Conservation (phyloP, 2,797 vertebrate species). For the Epinephelus awoara region DNA sequence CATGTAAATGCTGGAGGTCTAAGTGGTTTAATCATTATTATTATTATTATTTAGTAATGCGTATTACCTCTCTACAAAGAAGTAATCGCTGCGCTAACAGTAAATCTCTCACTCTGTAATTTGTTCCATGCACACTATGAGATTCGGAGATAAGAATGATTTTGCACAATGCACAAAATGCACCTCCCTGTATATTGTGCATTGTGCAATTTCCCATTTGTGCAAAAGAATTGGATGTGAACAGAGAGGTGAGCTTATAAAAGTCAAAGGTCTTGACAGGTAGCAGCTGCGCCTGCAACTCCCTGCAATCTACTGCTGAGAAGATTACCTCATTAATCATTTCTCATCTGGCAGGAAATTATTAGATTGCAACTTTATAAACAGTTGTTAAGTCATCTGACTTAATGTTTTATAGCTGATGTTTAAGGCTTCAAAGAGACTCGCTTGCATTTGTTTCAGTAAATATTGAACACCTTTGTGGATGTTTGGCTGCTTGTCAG, state of each 20-base stretch:
- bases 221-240: not conserved
- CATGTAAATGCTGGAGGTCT: slow-evolving; percentile 9
- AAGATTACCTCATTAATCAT: slow-evolving; percentile 10
- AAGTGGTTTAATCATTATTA: slow-evolving; percentile 21
- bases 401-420: not conserved
- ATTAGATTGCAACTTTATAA: not conserved
- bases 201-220: not conserved
- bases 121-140: not conserved
- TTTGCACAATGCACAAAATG: not conserved
- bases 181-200: not conserved
- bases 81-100: not conserved
- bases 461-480: not conserved
- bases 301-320: not conserved
- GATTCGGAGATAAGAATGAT: not conserved
- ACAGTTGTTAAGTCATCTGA: slow-evolving; percentile 3
- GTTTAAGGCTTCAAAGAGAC: slow-evolving; percentile 1
- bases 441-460: not conserved
- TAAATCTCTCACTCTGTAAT: not conserved
- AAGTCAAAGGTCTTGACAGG: slow-evolving; percentile 10
- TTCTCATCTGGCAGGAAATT: not conserved
- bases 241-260: not conserved
- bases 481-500: not conserved
- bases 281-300: slow-evolving; percentile 11
- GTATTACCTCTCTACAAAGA: not conserved
- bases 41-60: not conserved